Evolutionary conservation across 2,888 invertebrate species (phyloP), one percentile per base, ranked within the genome.

Genomic region (Pilophorus perplexus): DNA sequence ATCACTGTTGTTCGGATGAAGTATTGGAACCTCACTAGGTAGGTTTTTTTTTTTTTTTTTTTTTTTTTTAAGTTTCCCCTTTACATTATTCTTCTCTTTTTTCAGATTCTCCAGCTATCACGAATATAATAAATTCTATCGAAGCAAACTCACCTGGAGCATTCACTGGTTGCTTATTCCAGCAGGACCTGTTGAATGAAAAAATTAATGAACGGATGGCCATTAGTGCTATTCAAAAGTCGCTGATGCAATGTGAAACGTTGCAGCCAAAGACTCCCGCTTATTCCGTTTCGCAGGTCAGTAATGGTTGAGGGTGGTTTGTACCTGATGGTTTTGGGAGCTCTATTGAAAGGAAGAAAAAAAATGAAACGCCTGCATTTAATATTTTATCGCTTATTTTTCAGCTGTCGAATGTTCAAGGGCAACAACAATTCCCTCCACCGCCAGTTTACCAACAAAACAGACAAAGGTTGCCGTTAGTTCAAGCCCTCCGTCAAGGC

Each of bases 191-290:
- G 64, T 78, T 84, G 73, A 57, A 22, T 28, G 66, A 66, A 14
- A 66, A 66, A 28, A 44, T 66, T 25, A 85, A 84, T 74, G 89
- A 89, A 75, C 87, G 87, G 76, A 85, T 87, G 78, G 90, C 89
- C 69, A 95, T 95, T 70, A 90, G 87, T 75, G 91, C 88, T 50
- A 96, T 96, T 74, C 90, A 92, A 75, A 88, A 90, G 76, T 90
- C 89, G 73, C 80, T 96, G 74, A 95, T 95, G 93, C 88, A 86
- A 74, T 88, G 85, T 75, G 91, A 91, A 77, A 83, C 64, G 5
- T 44, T 62, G 62, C 59, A 59, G 18, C 62, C 27, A 48, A 62
- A 62, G 22, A 62, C 62, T 1, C 62, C 62, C 6, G 62, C 28
- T 28, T 62, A 62, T 28, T 33, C 62, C 16, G 48, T 62, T 16